A percentile compares a stretch with the other conserved stretches of the same genome.
Evolutionary conservation across 1,140 invertebrate species (phyloP).

Genomic region (Pseudachorutes palmiensis): DNA sequence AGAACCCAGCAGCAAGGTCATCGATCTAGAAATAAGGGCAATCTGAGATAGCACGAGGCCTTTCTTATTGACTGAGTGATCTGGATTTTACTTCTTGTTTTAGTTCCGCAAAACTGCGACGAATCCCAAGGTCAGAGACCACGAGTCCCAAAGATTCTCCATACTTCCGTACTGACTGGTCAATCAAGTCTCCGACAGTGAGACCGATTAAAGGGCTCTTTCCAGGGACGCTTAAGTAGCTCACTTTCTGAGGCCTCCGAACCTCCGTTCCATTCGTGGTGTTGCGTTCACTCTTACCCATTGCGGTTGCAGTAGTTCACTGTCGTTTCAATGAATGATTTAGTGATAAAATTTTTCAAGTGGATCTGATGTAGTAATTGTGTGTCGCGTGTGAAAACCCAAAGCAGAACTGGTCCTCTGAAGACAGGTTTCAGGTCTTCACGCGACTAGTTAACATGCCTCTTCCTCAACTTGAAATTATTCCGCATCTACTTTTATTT

Average conservation of each 20-base stretch:
- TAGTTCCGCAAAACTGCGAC: conserved; percentile 56
- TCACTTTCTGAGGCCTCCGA: conserved; percentile 25
- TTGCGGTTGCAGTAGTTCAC: too few relatives aligned
- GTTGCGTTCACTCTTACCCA: too few relatives aligned
- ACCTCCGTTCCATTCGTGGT: too few relatives aligned
- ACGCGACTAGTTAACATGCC: too few relatives aligned
- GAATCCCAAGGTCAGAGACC: conserved; percentile 50
- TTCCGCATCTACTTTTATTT: too few relatives aligned
- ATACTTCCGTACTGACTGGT: conserved; percentile 49
- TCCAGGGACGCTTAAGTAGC: conserved; percentile 47
- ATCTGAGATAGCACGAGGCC: neutral
- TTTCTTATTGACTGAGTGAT: neutral
- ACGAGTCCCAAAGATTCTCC: conserved; percentile 53
- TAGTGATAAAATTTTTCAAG: too few relatives aligned
- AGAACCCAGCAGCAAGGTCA: conserved; percentile 67
- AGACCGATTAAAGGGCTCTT: conserved; percentile 48
- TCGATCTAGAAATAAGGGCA: conserved; percentile 51
- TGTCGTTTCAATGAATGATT: too few relatives aligned
- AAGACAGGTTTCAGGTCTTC: too few relatives aligned
- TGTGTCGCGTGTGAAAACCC: too few relatives aligned
- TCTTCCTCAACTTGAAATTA: too few relatives aligned
- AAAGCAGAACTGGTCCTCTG: too few relatives aligned
- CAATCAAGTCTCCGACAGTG: conserved; percentile 56
- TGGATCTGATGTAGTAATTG: too few relatives aligned
- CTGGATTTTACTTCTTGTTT: conserved; percentile 48